These are phyloP conservation scores for Oxygymnocypris stewartii DNA, from an alignment of 2,113 vertebrate genomes.

Conservation along the genomic window DNA sequence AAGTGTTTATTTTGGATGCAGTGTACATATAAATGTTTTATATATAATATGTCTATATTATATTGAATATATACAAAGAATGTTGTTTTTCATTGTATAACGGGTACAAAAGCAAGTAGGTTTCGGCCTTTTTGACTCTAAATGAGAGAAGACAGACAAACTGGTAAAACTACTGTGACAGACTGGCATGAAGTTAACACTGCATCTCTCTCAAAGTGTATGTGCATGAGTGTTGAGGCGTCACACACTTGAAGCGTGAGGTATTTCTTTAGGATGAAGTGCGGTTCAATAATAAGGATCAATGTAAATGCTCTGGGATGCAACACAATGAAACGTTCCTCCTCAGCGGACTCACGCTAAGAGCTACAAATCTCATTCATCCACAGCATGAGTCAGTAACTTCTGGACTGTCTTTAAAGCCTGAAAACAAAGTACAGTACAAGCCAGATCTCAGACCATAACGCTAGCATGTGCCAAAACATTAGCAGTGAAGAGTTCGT, in stretches of 20 bases:
- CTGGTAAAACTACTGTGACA: not conserved
- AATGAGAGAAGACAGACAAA: not conserved
- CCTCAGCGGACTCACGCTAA: constrained; percentile 29
- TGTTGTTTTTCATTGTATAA: not conserved
- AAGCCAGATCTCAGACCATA: not conserved
- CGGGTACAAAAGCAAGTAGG: not conserved
- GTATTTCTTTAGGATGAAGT: constrained; percentile 39
- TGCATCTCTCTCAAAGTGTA: not conserved
- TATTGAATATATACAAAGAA: not conserved
- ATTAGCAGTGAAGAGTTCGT: not conserved
- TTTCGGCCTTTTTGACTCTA: not conserved
- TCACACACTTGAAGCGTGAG: constrained; percentile 17
- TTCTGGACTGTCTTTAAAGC: not conserved
- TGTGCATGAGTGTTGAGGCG: not conserved
- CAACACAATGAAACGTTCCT: constrained; percentile 9
- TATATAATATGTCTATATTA: not conserved
- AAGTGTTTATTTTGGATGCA: not conserved
- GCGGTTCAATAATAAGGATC: constrained; percentile 48
- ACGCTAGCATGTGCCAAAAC: not conserved
- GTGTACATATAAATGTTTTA: not conserved
- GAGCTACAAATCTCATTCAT: constrained; percentile 19
- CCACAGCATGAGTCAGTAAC: not conserved
- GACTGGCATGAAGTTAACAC: not conserved
- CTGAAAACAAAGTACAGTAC: not conserved
- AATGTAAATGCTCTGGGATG: constrained; percentile 43